Evolutionary conservation across 2,888 invertebrate genomes (phyloP).

Genomic region (Hydrotaea cyrtoneurina): DNA sequence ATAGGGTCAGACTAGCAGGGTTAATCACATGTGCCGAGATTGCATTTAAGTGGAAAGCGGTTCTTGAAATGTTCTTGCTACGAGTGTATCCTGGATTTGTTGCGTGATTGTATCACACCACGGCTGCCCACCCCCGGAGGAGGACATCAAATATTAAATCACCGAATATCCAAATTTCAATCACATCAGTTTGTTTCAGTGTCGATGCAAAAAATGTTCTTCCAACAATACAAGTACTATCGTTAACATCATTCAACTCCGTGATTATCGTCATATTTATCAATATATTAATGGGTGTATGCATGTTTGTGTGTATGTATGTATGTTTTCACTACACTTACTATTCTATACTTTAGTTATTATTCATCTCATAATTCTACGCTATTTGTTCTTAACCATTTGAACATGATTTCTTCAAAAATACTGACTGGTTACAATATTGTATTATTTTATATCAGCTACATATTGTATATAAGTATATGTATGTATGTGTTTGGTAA

Average conservation of each 20-base stretch:
- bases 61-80: no score
- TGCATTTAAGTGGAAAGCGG: no score
- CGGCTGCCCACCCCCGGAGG: no score
- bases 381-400: constrained; percentile 14
- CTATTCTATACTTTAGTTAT: constrained; percentile 62
- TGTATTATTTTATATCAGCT: constrained; percentile 27
- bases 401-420: constrained; percentile 45
- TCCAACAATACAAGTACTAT: not conserved
- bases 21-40: no score
- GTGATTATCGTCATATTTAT: not conserved
- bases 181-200: constrained; percentile 14
- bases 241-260: not conserved
- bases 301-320: constrained; percentile 21
- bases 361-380: constrained; percentile 39
- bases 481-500: not conserved
- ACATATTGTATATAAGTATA: not conserved
- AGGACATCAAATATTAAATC: no score
- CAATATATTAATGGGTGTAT: constrained; percentile 8
- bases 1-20: no score
- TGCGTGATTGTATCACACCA: no score
- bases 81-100: no score
- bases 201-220: not conserved
- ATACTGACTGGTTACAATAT: constrained; percentile 54
- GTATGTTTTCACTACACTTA: constrained; percentile 60
- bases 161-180: no score